phyloP scores from a whole-genome alignment of 1,140 invertebrate species.

The Drosophila fuyamai region DNA sequence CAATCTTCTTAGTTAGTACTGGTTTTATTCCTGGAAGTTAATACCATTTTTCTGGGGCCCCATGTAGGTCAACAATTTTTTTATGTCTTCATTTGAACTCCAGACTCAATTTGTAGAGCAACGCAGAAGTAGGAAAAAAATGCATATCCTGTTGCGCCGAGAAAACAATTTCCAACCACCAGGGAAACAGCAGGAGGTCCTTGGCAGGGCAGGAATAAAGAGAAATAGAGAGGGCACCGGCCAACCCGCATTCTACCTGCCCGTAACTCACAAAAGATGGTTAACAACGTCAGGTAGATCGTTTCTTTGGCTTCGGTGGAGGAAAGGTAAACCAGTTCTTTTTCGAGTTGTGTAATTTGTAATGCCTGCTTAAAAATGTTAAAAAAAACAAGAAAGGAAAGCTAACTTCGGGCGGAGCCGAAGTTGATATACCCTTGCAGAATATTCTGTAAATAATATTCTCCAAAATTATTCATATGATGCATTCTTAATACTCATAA shows the following conservation, averaged over 20 bases:
- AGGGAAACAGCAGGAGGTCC: constrained; percentile 62
- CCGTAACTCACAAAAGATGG: constrained; percentile 31
- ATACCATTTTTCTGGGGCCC: not conserved
- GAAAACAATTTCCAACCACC: constrained; percentile 75
- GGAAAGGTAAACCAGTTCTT: constrained; percentile 63
- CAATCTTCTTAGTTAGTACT: not conserved
- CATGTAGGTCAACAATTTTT: constrained; percentile 61
- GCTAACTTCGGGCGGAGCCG: too few relatives aligned
- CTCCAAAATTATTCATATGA: too few relatives aligned
- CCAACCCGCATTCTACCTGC: constrained; percentile 53
- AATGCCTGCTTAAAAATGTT: constrained; percentile 67
- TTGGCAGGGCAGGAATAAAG: not conserved
- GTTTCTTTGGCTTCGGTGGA: constrained; percentile 45
- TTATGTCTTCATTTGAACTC: constrained; percentile 72
- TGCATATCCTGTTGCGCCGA: constrained; percentile 76
- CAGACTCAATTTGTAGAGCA: constrained; percentile 43
- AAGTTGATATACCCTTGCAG: too few relatives aligned
- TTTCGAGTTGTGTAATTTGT: constrained; percentile 64
- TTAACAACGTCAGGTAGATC: constrained; percentile 56
- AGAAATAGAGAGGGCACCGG: not conserved
- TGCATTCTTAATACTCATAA: too few relatives aligned
- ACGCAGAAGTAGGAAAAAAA: constrained; percentile 24
- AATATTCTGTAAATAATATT: too few relatives aligned
- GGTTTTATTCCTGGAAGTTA: constrained; percentile 2
- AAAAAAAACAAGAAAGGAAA: too few relatives aligned